Base-by-base conservation (phyloP, 2,113 vertebrate genomes). In the Charadrius vociferus region DNA sequence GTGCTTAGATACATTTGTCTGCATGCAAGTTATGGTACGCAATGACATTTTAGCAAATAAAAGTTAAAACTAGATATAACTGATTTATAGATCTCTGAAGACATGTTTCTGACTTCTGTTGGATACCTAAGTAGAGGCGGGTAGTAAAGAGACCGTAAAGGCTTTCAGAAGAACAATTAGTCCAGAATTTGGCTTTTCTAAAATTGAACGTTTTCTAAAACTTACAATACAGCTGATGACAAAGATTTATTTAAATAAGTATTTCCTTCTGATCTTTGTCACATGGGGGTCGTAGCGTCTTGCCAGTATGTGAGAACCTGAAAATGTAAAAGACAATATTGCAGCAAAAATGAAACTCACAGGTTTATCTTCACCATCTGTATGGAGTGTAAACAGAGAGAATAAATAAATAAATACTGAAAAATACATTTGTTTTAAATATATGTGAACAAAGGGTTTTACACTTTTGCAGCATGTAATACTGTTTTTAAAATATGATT, bases 361-460 rank as follows among this genome's bases (percentile, higher is more conserved):
- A 58, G 21, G 6, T 71, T 85, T 94, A 43, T 82, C 84, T 81
- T 85, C 63, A 73, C 84, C 78, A 90, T 77, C 87, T 92, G 85
- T 41, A 52, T 37, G 74, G 53, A 91, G n/a, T 26, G 37, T 87
- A 94, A 93, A 73, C 78, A 95, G 81, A 89, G 47, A 75, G 21
- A 66, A 88, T 43, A 90, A 91, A 84, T 24, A 95, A 96, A 79
- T 71, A 94, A 90, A 93, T 36, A 79, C 39, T 24, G 32, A 41
- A 77, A 94, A 86, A 78, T 43, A 16, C n/a, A 74, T 93, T 88
- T 61, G 50, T 67, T 95, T 90, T 73, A 89, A 91, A 92, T 71
- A 37, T 32, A 75, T 24, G 21, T 9, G 49, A 86, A 89, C 62
- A 80, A 87, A 80, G 43, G 10, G 22, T 21, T 81, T 89, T 36